Evolutionary conservation across 1,140 invertebrate species (phyloP), one percentile per base, ranked within the genome.

Genomic region (Meloidogyne floridensis): DNA sequence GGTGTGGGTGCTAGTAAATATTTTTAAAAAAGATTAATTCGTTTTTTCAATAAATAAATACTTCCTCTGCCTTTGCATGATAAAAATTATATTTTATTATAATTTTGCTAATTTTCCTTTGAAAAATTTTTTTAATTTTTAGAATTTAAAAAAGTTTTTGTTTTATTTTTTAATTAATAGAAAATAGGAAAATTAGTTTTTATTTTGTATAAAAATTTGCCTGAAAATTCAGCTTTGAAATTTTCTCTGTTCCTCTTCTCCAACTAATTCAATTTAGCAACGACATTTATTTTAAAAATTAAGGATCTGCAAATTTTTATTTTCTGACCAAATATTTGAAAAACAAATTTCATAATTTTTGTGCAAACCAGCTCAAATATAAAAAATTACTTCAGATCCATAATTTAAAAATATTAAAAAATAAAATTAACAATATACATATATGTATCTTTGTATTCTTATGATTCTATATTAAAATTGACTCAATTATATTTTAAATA

Each of bases 1-100:
- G 20, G 54, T 82, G 81, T 72, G 79, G 71, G 32, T 82, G 81
- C 80, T 82, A 75, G 15, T 6, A 65, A n/a, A 65, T 65, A n/a
- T 65, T 65, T 65, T 65, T 32, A 32, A 32, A 32, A n/a, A 32
- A 32, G 32, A 32, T 32, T 32, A 32, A 32, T 32, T 32, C 32
- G 32, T 47, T 47, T 47, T 47, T 47, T 47, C 4, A 65, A 65
- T 65, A 15, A 65, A n/a, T 65, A n/a, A n/a, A 65, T 65, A 65
- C 59, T 65, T 65, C 59, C 59, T 65, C 59, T 65, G 59, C 59
- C 59, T 65, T 65, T 65, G 59, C 59, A 65, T 65, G 59, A 65
- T 65, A 65, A 65, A 65, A 65, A 7, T 32, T n/a, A n/a, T n/a
- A n/a, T n/a, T n/a, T 65, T 65, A 47, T 65, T n/a, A 59, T 15